A percentile compares a stretch with the other conserved stretches of the same genome.
Evolutionary conservation across 2,113 vertebrate genomes (phyloP).

Genomic region (Chlorocebus sabaeus): DNA sequence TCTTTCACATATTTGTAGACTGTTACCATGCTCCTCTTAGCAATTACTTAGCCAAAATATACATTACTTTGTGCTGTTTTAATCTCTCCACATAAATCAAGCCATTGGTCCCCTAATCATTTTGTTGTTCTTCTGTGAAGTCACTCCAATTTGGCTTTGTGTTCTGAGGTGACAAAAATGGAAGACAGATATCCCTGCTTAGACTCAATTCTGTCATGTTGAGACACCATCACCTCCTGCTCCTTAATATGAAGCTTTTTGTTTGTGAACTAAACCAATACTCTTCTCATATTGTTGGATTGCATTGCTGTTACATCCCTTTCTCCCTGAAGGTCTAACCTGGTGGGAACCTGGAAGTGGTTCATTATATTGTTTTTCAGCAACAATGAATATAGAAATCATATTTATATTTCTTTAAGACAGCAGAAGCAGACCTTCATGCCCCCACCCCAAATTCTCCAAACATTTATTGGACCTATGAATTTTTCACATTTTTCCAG

Average conservation of each 20-base stretch:
- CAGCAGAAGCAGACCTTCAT: not conserved
- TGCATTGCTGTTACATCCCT: not conserved
- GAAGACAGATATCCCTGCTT: constrained; percentile 59
- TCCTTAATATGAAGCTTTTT: not conserved
- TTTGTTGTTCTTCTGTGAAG: constrained; percentile 54
- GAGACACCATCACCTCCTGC: not conserved
- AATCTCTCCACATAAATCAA: constrained; percentile 65
- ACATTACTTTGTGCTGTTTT: constrained; percentile 64
- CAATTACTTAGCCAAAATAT: constrained; percentile 69
- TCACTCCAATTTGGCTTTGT: constrained; percentile 65
- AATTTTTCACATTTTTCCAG: constrained; percentile 40
- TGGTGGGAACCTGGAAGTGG: not conserved
- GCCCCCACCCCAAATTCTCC: not conserved
- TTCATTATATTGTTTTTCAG: constrained; percentile 28
- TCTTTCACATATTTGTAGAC: constrained; percentile 60
- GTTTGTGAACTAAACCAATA: not conserved
- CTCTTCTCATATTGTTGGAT: not conserved
- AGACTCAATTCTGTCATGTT: constrained; percentile 38
- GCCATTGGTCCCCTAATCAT: constrained; percentile 36
- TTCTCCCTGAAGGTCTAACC: constrained; percentile 15
- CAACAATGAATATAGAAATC: constrained; percentile 31
- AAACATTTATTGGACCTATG: not conserved
- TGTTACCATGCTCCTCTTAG: constrained; percentile 60
- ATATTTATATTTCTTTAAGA: constrained; percentile 4
- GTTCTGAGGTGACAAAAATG: constrained; percentile 60